A percentile compares a stretch with the other conserved stretches of the same genome.
Evolutionary conservation across 2,888 invertebrate species (phyloP).

Genomic region (Leuctra nigra): DNA sequence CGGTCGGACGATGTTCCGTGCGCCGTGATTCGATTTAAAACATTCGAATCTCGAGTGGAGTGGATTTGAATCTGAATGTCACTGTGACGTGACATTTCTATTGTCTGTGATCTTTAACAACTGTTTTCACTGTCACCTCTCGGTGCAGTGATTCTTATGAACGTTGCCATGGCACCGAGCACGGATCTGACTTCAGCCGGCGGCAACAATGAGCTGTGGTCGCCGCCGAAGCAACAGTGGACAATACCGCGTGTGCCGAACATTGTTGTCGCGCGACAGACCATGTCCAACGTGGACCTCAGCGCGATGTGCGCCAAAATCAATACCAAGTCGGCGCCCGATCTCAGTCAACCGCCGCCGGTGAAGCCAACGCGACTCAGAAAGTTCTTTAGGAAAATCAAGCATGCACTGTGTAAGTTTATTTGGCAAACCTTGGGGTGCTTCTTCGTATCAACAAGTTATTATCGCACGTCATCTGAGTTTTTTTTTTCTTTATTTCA

Average conservation of each 20-base stretch:
- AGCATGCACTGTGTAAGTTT: slow-evolving; percentile 29
- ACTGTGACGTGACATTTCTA: too few relatives aligned
- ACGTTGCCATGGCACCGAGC: slow-evolving; percentile 12
- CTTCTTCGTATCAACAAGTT: too few relatives aligned
- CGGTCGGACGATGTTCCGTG: too few relatives aligned
- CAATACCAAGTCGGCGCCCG: slow-evolving; percentile 16
- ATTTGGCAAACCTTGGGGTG: too few relatives aligned
- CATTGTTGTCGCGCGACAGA: background rate
- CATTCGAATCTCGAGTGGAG: too few relatives aligned
- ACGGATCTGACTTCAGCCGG: background rate
- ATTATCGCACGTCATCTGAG: too few relatives aligned
- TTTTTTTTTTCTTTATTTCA: too few relatives aligned
- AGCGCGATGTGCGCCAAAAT: background rate
- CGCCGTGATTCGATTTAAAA: too few relatives aligned
- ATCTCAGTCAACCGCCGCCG: slow-evolving; percentile 8
- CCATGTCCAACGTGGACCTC: slow-evolving; percentile 1
- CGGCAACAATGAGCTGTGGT: background rate
- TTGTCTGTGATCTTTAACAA: too few relatives aligned
- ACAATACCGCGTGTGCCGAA: slow-evolving; percentile 10
- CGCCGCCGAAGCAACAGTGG: slow-evolving; percentile 7
- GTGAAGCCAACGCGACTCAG: slow-evolving; percentile 20
- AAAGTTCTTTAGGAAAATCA: slow-evolving; percentile 28
- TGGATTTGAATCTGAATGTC: too few relatives aligned
- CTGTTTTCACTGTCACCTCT: too few relatives aligned
- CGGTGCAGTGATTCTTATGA: too few relatives aligned